A percentile compares a stretch with the other conserved stretches of the same genome.
Conservation (phyloP, 2,113 vertebrate genomes). For the Micromys minutus region DNA sequence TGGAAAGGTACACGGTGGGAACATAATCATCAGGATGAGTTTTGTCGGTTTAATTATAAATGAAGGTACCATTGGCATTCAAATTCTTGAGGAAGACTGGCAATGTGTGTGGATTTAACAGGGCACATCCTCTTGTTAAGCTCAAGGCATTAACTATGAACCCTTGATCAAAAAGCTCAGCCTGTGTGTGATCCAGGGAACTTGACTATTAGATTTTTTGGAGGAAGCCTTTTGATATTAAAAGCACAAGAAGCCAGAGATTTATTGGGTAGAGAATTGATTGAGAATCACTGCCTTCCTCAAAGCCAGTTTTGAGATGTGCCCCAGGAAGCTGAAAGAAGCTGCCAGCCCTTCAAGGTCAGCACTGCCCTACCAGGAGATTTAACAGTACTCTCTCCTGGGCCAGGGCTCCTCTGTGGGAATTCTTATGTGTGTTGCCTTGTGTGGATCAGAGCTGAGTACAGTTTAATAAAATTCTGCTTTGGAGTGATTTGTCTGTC, state of each 20-base stretch:
- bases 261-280: slow-evolving; percentile 80
- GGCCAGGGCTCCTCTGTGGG: not conserved
- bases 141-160: slow-evolving; percentile 71
- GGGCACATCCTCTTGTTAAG: slow-evolving; percentile 67
- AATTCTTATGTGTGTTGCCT: not conserved
- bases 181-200: slow-evolving; percentile 74
- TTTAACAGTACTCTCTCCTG: accelerated
- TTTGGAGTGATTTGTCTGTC: slow-evolving; percentile 69
- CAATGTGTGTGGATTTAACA: slow-evolving; percentile 72
- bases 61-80: not conserved
- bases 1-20: not conserved
- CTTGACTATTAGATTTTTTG: slow-evolving; percentile 69
- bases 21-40: not conserved
- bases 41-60: slow-evolving; percentile 45
- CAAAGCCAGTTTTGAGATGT: slow-evolving; percentile 71
- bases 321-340: slow-evolving; percentile 34
- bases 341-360: slow-evolving; percentile 28
- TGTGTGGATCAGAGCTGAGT: slow-evolving; percentile 1
- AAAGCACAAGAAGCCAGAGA: slow-evolving; percentile 74
- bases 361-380: not conserved
- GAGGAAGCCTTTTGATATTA: slow-evolving; percentile 78
- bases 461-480: slow-evolving; percentile 66
- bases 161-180: slow-evolving; percentile 79
- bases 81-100: slow-evolving; percentile 65
- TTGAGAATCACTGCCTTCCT: slow-evolving; percentile 79